Evolutionary conservation across 2,113 vertebrate genomes (phyloP).

Genomic region (Naja naja): DNA sequence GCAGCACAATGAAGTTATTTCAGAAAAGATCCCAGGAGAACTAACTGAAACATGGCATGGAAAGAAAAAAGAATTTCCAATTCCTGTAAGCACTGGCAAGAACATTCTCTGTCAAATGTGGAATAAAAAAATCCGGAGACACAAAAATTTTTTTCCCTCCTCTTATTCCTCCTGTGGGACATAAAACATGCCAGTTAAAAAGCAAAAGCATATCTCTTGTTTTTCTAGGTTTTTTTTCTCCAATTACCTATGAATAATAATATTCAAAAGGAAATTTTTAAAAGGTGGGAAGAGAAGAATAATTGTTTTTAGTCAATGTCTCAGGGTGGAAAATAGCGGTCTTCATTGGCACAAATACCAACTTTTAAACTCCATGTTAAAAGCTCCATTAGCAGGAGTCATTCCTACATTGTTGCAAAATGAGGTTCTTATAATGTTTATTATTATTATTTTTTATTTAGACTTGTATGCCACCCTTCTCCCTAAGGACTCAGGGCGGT

Average conservation of each 20-base stretch:
- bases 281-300: not conserved
- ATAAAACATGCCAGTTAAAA: not conserved
- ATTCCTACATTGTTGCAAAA: not conserved
- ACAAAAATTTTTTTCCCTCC: not conserved
- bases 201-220: constrained; percentile 19
- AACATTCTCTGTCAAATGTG: not conserved
- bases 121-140: constrained; percentile 4
- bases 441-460: too few species aligned
- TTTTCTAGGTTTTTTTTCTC: not conserved
- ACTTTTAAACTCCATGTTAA: not conserved
- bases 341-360: not conserved
- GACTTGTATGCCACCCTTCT: too few species aligned
- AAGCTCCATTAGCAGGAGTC: constrained; percentile 26
- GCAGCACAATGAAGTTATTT: not conserved
- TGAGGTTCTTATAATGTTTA: not conserved
- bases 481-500: too few species aligned
- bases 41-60: constrained; percentile 22
- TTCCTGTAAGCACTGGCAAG: not conserved
- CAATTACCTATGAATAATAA: not conserved
- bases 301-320: not conserved
- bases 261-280: not conserved
- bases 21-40: not conserved
- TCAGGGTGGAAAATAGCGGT: not conserved
- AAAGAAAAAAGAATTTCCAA: constrained; percentile 22
- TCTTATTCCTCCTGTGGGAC: constrained; percentile 25